Evolutionary conservation across 1,140 invertebrate species (phyloP).

Genomic region (Phortica variegata): DNA sequence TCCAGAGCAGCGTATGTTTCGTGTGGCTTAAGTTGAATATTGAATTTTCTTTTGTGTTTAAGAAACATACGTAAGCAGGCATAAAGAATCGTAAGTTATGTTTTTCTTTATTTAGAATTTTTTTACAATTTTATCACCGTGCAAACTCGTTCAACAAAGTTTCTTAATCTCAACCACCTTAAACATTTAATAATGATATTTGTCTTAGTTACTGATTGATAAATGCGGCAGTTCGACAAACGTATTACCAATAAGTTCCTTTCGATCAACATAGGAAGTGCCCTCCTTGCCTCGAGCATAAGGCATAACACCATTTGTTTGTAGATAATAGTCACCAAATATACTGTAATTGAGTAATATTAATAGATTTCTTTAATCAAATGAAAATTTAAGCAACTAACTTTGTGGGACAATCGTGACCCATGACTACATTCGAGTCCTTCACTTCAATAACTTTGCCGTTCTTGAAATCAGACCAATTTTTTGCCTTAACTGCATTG

Average conservation of each 20-base stretch:
- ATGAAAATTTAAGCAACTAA: constrained; percentile 14
- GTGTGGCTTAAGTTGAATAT: too few relatives aligned
- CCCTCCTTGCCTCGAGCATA: constrained; percentile 51
- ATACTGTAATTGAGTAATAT: constrained; percentile 27
- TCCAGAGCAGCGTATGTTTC: too few relatives aligned
- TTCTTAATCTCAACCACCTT: too few relatives aligned
- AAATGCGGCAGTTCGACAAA: too few relatives aligned
- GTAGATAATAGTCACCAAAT: constrained; percentile 56
- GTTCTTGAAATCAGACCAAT: constrained; percentile 57
- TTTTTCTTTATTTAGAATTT: too few relatives aligned
- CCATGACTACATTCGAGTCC: constrained; percentile 36
- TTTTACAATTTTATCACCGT: too few relatives aligned
- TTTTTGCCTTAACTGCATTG: constrained; percentile 53
- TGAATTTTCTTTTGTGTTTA: too few relatives aligned
- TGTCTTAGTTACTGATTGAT: too few relatives aligned
- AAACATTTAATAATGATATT: too few relatives aligned
- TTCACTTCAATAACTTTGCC: constrained; percentile 26
- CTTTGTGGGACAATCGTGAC: constrained; percentile 46
- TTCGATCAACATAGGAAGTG: constrained; percentile 40
- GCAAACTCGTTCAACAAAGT: too few relatives aligned
- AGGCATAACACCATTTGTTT: constrained; percentile 55
- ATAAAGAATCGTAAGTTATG: too few relatives aligned
- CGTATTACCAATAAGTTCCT: constrained; percentile 38
- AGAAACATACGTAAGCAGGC: too few relatives aligned
- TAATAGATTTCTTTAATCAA: not conserved